Base-by-base conservation (phyloP, 2,888 invertebrate genomes). In the Sarcophaga variegata region DNA sequence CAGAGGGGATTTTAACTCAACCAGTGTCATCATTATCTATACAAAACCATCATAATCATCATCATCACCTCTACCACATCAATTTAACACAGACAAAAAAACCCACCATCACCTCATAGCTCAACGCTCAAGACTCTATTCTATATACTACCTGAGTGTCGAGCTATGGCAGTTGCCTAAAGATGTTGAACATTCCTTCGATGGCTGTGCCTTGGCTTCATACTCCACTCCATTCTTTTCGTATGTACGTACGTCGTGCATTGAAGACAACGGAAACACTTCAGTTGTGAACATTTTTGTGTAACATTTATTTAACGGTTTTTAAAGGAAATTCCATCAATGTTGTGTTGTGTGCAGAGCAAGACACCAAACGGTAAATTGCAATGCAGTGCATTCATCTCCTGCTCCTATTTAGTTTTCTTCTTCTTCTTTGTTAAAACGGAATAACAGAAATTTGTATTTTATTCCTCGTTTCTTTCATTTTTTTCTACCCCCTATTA, bases 271-370 rank as follows among this genome's bases (percentile, higher is more conserved):
- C 81, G 81, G 79, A 87, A 87, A 71, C 77, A 81, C 83, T 84
- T 81, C 70, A 64, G 77, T 67, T 75, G 27, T 77, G 78, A 47
- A 79, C 20, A 66, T 69, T 86, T 87, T 70, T 70, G 70, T 70
- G 59, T 66, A 81, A 71, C 78, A 81, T 81, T 84, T 81, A 83
- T 79, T 84, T 84, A 84, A 84, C 84, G 76, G 66, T 66, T 69
- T 82, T 79, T 60, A 76, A 82, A 81, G 79, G 79, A 87, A 84
- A 87, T 84, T 76, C 84, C 79, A 79, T 84, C 84, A 82, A 81
- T 76, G 79, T 76, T 82, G 25, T 27, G 67, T 20, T 47, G 54
- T 75, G 63, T 6, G 14, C 54, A 62, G 12, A 78, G 74, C 25
- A 60, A 72, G 11, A 17, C 20, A 10, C 17, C n/a, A 54, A 77